Base-by-base conservation (phyloP, 2,888 invertebrate genomes). In the Nephrotoma flavescens region DNA sequence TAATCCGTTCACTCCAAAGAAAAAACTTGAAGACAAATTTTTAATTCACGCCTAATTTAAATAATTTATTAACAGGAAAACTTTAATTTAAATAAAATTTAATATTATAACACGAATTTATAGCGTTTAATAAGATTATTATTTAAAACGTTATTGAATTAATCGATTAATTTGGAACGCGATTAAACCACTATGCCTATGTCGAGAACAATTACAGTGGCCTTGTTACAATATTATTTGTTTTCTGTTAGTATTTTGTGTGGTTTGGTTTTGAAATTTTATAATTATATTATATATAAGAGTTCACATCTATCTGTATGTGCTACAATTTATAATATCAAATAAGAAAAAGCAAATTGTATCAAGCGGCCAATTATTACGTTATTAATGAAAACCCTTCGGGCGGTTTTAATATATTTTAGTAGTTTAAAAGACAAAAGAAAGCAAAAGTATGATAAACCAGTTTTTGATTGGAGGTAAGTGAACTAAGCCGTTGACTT, bases 1-100 rank as follows among this genome's bases (percentile, higher is more conserved):
- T 90, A 97, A 97, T 92, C 96, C 96, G 0, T 97, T 95, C 90
- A 93, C 94, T 47, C 95, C 96, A 0, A 96, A 96, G 90, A 94
- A 94, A 87, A 95, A 95, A 89, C 47, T 87, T 41, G 93, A 93
- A 87, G 91, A 91, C 42, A 89, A 89, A 89, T 91, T 91, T 88
- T 88, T 90, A 44, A 90, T 90, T 86, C 90, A 91, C 87, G 89
- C 89, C 83, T 91, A 89, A 90, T 84, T 83, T 42, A 85, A 85
- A 44, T 85, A 85, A 44, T 85, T 85, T 41, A 42, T 85, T 41
- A 84, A 41, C 84, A 85, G 42, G n/a, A 42, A 41, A n/a, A 85
- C 11, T 44, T 85, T 42, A 42, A 42, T 42, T 85, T 85, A 71
- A 71, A 71, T 71, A 71, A 71, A 71, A 71, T 6, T 15, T 71